Base-by-base conservation (phyloP, 2,888 invertebrate genomes). In the Tetragnatha montana region DNA sequence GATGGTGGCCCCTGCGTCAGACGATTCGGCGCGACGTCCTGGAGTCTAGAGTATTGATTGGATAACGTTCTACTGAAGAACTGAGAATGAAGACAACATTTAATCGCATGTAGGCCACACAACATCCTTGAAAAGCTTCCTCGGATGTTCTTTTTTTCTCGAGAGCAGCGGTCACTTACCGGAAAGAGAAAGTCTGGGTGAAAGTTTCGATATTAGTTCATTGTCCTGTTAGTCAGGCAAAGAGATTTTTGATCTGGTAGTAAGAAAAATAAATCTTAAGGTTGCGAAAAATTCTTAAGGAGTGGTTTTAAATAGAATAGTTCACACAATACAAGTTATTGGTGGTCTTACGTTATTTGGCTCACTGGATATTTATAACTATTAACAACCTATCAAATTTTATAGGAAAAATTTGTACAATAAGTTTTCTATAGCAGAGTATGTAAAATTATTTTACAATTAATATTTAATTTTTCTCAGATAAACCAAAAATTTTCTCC, bases 41-140 rank as follows among this genome's bases (percentile, higher is more conserved):
- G 87, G 87, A 88, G 87, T 88, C 87, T 14, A 78, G 78, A 73
- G 81, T 88, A 88, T 88, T 71, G 87, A 88, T 88, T 87, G 80
- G 80, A 19, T 47, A n/a, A 14, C 50, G 35, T 35, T 22, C 60
- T 60, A 60, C 60, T 60, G 60, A 10, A 60, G 60, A 60, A 60
- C 60, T 51, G 51, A 22, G 82, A 82, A 35, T 60, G 50, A 51
- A 74, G 74, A 60, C 71, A 74, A 74, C 49, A 68, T 75, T 50
- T 80, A 60, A 68, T 22, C 19, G 68, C 74, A 21, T 75, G 87
- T 81, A 80, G 81, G 75, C 60, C 81, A 81, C 22, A 60, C 51
- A 70, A 35, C 50, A 81, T 74, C 21, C 75, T 85, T 78, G 21
- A 78, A 49, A 70, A 35, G n/a, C 73, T 81, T 81, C 71, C 81